Conservation (phyloP, 2,888 invertebrate species). For the Rhagophthalmus giganteus region DNA sequence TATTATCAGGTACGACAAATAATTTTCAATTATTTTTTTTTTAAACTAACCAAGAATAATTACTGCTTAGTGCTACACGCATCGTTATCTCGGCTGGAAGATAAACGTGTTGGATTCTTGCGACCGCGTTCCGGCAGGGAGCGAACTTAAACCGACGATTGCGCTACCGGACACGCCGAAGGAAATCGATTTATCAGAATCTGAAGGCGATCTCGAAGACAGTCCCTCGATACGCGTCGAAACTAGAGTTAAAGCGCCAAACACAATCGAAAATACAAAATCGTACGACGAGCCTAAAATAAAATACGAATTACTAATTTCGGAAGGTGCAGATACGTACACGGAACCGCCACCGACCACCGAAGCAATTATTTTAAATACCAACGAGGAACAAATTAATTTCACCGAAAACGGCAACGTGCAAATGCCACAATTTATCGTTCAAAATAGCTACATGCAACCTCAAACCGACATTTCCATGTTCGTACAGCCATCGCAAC, state of each 20-base stretch:
- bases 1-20: conserved; percentile 77
- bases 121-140: conserved; percentile 61
- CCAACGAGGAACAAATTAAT: not conserved
- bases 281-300: conserved; percentile 18
- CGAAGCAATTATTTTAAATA: conserved; percentile 11
- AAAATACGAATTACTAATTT: too few relatives aligned
- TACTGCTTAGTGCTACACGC: conserved; percentile 80
- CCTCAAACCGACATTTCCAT: conserved; percentile 3
- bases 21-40: too few relatives aligned
- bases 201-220: conserved; percentile 57
- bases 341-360: conserved; percentile 22
- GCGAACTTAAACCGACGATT: conserved; percentile 58
- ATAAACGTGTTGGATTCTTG: conserved; percentile 88
- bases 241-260: conserved; percentile 53
- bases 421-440: not conserved
- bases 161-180: conserved; percentile 45
- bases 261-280: conserved; percentile 31
- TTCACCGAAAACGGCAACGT: not conserved
- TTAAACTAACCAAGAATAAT: not conserved
- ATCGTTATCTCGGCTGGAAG: conserved; percentile 93
- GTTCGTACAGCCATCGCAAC: conserved; percentile 6
- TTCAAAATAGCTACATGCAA: not conserved
- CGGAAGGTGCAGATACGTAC: conserved; percentile 26
- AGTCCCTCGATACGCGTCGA: conserved; percentile 68
- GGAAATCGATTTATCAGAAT: conserved; percentile 33